These are phyloP conservation scores for Gopherus evgoodei DNA, from an alignment of 2,113 vertebrate species.

Conservation along the genomic window DNA sequence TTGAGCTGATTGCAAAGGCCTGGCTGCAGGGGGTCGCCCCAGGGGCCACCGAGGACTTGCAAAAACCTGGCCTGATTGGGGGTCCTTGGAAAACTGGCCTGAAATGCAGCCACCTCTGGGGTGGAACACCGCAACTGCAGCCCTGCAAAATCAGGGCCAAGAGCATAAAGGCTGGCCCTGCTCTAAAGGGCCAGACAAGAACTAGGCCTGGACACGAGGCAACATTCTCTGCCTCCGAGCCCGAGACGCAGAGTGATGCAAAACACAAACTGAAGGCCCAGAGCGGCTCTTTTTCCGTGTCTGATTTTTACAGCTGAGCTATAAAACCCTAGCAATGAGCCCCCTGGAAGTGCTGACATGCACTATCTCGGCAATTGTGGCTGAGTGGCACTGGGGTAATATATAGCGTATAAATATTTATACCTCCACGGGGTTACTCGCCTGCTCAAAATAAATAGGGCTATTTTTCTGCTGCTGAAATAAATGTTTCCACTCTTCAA, in stretches of 20 bases:
- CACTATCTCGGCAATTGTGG: background rate
- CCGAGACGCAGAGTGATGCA: background rate
- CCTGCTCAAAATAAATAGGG: accelerated
- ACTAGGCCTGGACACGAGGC: accelerated
- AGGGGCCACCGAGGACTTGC: background rate
- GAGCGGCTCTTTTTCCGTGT: background rate
- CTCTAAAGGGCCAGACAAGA: background rate
- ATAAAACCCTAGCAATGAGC: background rate
- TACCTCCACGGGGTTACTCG: background rate
- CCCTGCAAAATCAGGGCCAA: background rate
- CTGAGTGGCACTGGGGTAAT: background rate
- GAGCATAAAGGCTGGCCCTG: background rate
- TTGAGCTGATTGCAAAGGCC: background rate
- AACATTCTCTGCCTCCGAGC: background rate
- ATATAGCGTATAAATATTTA: background rate
- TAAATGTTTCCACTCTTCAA: background rate
- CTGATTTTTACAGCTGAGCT: background rate
- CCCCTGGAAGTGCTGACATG: background rate
- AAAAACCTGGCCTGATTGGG: background rate
- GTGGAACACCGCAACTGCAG: background rate
- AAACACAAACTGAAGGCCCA: background rate
- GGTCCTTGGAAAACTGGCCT: background rate
- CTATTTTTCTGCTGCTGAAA: accelerated
- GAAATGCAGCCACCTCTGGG: background rate
- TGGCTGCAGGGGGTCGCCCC: background rate